Evolutionary conservation across 2,797 vertebrate species (phyloP).

Genomic region (Okamejei kenojei): DNA sequence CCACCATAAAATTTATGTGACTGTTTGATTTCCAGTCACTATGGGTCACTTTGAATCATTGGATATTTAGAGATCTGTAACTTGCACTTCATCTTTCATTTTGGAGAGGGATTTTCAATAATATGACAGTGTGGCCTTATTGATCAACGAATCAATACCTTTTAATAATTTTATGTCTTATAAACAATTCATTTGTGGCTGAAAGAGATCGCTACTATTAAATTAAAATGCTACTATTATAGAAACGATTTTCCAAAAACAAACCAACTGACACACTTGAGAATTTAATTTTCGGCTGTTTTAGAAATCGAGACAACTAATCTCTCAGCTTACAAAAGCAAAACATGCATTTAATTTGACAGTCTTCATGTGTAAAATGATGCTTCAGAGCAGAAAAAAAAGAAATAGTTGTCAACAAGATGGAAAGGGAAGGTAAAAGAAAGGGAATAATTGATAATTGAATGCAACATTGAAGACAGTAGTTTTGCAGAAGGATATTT

Average conservation of each 20-base stretch:
- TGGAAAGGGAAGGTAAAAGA: not conserved
- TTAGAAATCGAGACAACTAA: not conserved
- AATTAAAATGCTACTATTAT: constrained; percentile 50
- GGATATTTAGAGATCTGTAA: constrained; percentile 61
- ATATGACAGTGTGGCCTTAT: constrained; percentile 67
- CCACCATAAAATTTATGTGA: constrained; percentile 67
- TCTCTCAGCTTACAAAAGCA: constrained; percentile 11
- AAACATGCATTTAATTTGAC: not conserved
- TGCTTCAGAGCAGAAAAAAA: not conserved
- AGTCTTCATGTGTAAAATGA: not conserved
- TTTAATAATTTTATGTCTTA: constrained; percentile 60
- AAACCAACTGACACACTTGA: constrained; percentile 16
- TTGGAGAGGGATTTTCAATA: constrained; percentile 68
- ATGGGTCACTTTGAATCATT: constrained; percentile 64
- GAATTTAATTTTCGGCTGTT: constrained; percentile 17
- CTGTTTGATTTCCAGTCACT: constrained; percentile 71
- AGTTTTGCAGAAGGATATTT: not conserved
- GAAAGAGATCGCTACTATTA: constrained; percentile 49
- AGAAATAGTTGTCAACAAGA: not conserved
- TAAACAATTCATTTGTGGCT: constrained; percentile 62
- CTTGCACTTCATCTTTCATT: constrained; percentile 65
- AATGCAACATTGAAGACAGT: not conserved
- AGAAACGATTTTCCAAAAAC: constrained; percentile 22
- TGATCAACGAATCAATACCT: constrained; percentile 61
- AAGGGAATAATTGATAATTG: not conserved